Percentiles rank a stretch among this genome's conserved stretches.
Conservation (phyloP, 2,797 vertebrate genomes). For the Bovichtus diacanthus region DNA sequence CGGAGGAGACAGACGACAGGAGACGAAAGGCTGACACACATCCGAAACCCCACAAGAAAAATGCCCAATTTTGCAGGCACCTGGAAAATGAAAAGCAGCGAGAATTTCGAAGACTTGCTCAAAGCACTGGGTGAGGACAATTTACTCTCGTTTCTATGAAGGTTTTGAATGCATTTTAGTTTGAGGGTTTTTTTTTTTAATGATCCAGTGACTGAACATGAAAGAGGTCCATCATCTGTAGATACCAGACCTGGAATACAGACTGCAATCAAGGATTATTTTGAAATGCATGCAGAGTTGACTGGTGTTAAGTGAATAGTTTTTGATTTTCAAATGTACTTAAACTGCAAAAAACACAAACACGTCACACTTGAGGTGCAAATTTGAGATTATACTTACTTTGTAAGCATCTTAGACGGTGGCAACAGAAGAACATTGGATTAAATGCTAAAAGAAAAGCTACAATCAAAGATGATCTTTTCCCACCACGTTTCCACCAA, state of each 20-base stretch:
- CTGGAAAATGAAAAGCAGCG: slow-evolving; percentile 98
- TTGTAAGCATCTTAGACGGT: not conserved
- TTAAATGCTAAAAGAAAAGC: not conserved
- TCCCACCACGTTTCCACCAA: not conserved
- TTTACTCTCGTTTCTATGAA: not conserved
- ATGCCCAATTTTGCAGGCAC: slow-evolving; percentile 95
- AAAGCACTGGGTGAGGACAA: slow-evolving; percentile 92
- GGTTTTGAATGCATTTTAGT: not conserved
- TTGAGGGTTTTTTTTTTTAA: not conserved
- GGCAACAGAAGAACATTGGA: not conserved
- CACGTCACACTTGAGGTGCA: not conserved
- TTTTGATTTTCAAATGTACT: not conserved
- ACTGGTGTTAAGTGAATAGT: not conserved
- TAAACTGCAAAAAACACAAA: not conserved
- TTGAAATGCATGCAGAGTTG: not conserved
- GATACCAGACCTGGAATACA: not conserved
- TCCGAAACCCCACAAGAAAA: slow-evolving; percentile 44
- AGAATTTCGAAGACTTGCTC: slow-evolving; percentile 96
- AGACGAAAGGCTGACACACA: slow-evolving; percentile 42
- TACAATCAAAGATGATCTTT: not conserved
- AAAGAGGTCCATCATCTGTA: not conserved
- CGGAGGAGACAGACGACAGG: slow-evolving; percentile 58
- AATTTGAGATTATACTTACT: not conserved
- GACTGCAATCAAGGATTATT: not conserved
- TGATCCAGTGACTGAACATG: not conserved